Conservation (phyloP, 2,888 invertebrate species). For the Lordiphosa fenestrarum region DNA sequence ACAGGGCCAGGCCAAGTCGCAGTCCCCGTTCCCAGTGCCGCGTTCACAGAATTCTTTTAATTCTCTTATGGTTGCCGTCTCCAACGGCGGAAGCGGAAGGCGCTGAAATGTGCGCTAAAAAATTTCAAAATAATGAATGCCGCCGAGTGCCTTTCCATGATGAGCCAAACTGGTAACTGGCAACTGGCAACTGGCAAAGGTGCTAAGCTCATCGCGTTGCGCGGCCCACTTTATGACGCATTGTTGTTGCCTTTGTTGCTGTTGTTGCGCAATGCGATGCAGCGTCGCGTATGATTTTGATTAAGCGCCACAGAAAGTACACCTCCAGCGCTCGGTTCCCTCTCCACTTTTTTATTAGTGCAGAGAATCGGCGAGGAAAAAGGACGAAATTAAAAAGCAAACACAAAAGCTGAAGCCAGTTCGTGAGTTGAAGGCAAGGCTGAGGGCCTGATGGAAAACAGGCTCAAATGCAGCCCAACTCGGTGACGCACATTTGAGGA, state of each 20-base stretch:
- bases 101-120: slow-evolving; percentile 76
- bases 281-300: slow-evolving; percentile 70
- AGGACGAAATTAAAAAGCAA: too few relatives aligned
- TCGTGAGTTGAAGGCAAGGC: too few relatives aligned
- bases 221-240: slow-evolving; percentile 26
- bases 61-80: slow-evolving; percentile 50
- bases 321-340: too few relatives aligned
- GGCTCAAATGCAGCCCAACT: too few relatives aligned
- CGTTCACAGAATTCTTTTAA: slow-evolving; percentile 45
- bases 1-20: slow-evolving; percentile 22
- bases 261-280: slow-evolving; percentile 54
- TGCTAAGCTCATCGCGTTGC: slow-evolving; percentile 13
- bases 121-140: slow-evolving; percentile 78
- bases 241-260: slow-evolving; percentile 43
- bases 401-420: too few relatives aligned
- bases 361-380: too few relatives aligned
- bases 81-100: slow-evolving; percentile 68
- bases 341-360: too few relatives aligned
- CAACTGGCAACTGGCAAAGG: slow-evolving; percentile 4
- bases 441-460: too few relatives aligned
- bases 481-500: too few relatives aligned
- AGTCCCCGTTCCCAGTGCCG: slow-evolving; percentile 14
- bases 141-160: slow-evolving; percentile 20
- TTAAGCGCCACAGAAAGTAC: slow-evolving; percentile 48
- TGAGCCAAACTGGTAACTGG: slow-evolving; percentile 8